These are phyloP conservation scores for Tupaia chinensis DNA, from an alignment of 2,113 vertebrate species.

Conservation along the genomic window DNA sequence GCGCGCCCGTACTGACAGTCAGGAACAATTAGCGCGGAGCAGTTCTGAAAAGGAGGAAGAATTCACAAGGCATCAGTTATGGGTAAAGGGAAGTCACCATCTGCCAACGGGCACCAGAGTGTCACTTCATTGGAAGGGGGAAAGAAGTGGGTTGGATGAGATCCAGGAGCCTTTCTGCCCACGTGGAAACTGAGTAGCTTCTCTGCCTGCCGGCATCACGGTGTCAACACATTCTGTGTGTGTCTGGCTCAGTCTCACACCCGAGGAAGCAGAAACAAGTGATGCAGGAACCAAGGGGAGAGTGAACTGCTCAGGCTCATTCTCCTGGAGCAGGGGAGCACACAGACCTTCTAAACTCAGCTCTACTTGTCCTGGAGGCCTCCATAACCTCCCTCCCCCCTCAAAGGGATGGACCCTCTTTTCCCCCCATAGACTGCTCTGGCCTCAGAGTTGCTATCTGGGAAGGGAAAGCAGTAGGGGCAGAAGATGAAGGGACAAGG, in stretches of 20 bases:
- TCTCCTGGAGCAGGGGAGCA: background rate
- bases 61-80: slow-evolving; percentile 19
- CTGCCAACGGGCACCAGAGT: slow-evolving; percentile 57
- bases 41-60: slow-evolving; percentile 49
- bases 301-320: background rate
- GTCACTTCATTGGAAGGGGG: slow-evolving; percentile 52
- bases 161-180: slow-evolving; percentile 69
- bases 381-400: background rate
- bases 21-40: slow-evolving; percentile 61
- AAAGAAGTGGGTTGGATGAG: slow-evolving; percentile 46
- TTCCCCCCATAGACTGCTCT: background rate
- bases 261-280: slow-evolving; percentile 45
- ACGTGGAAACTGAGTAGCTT: slow-evolving; percentile 54
- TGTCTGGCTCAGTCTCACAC: slow-evolving; percentile 71
- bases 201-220: slow-evolving; percentile 64
- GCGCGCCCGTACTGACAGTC: background rate
- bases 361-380: background rate
- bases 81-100: slow-evolving; percentile 65
- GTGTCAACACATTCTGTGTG: slow-evolving; percentile 64
- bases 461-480: background rate
- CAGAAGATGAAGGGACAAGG: background rate
- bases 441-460: background rate
- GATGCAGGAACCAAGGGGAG: background rate
- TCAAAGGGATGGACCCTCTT: background rate
- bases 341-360: background rate